These are phyloP conservation scores for Epinotia nisella DNA, from an alignment of 2,888 invertebrate genomes.

Conservation along the genomic window DNA sequence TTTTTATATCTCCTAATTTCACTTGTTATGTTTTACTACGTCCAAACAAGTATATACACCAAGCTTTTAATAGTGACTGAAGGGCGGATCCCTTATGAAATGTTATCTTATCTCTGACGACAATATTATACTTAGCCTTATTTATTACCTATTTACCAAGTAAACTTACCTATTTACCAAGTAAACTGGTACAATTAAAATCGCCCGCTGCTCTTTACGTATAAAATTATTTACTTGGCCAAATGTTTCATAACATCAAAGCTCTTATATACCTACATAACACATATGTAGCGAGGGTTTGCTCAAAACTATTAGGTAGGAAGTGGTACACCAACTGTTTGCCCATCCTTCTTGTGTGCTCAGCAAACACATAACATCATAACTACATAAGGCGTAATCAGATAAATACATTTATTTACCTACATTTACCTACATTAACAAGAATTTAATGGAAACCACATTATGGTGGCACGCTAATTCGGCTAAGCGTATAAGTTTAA, in stretches of 20 bases:
- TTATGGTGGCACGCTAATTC: slow-evolving; percentile 9
- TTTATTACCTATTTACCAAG: neutral
- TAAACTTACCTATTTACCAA: neutral
- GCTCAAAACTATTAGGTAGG: slow-evolving; percentile 36
- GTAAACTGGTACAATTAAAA: no score
- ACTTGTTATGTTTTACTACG: no score
- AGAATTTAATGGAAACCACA: slow-evolving; percentile 18
- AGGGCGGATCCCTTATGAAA: no score
- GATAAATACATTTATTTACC: no score
- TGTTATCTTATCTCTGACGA: no score
- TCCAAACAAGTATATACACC: no score
- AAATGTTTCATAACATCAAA: slow-evolving; percentile 27
- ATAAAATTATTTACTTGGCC: slow-evolving; percentile 28
- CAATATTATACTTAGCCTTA: no score
- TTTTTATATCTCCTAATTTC: no score
- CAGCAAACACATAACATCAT: slow-evolving; percentile 32
- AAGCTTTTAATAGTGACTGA: no score
- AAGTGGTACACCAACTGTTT: slow-evolving; percentile 28
- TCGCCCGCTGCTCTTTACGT: neutral
- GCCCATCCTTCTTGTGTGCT: slow-evolving; percentile 28
- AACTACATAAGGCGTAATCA: slow-evolving; percentile 27
- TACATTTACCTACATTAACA: slow-evolving; percentile 17
- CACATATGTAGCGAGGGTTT: slow-evolving; percentile 19
- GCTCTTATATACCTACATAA: neutral
- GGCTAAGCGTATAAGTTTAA: neutral